A percentile compares a stretch with the other conserved stretches of the same genome.
These are phyloP conservation scores for Ochropleura plecta DNA, from an alignment of 2,888 invertebrate genomes.

Conservation along the genomic window DNA sequence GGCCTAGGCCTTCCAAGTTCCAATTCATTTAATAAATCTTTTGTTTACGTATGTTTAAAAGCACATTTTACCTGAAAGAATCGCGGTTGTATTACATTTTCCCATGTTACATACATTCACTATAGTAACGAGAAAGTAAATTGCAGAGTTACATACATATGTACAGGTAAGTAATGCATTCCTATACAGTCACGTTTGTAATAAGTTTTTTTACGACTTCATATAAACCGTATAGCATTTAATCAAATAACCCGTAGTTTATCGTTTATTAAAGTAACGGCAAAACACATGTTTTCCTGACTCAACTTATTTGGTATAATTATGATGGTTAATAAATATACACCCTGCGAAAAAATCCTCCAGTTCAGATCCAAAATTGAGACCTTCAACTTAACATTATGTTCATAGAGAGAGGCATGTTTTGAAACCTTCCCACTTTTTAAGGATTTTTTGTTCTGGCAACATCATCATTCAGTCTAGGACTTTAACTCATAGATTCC, in stretches of 20 bases:
- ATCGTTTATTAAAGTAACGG: neutral
- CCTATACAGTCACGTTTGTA: slow-evolving; percentile 33
- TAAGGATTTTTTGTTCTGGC: neutral
- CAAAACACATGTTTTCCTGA: neutral
- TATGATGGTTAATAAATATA: neutral
- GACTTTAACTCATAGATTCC: neutral
- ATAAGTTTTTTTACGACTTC: slow-evolving; percentile 46
- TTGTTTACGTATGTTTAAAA: slow-evolving; percentile 2
- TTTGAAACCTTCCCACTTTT: neutral
- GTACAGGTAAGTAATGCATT: slow-evolving; percentile 17
- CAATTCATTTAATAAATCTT: neutral
- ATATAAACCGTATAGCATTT: slow-evolving; percentile 18
- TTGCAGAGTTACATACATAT: slow-evolving; percentile 1
- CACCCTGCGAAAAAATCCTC: neutral
- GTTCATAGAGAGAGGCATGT: neutral
- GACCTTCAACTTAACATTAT: neutral
- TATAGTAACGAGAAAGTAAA: slow-evolving; percentile 24
- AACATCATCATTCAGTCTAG: neutral
- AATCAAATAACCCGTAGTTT: slow-evolving; percentile 12
- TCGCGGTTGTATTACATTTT: slow-evolving; percentile 4
- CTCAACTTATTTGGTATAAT: neutral
- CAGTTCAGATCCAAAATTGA: neutral
- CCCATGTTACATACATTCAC: slow-evolving; percentile 27
- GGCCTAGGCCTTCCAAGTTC: neutral
- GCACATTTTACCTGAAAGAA: neutral